These are phyloP conservation scores for Empidonax alnorum DNA, from an alignment of 2,113 vertebrate species.

Conservation along the genomic window DNA sequence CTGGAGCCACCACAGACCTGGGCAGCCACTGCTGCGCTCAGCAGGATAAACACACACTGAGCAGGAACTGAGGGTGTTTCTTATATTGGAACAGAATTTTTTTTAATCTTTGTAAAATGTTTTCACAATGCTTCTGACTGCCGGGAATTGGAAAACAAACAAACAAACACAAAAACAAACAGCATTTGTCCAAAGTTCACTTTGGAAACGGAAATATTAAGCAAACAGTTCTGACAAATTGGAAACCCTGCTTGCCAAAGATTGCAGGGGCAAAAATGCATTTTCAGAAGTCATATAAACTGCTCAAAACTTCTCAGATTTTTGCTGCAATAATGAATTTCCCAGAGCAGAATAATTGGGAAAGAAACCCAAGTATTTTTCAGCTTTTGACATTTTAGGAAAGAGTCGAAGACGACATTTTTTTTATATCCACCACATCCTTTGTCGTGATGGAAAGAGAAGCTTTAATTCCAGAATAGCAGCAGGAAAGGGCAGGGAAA, in stretches of 20 bases:
- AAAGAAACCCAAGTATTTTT: neutral
- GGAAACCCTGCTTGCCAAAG: neutral
- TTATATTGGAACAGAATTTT: neutral
- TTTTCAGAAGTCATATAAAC: neutral
- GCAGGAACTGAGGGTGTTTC: neutral
- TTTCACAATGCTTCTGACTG: neutral
- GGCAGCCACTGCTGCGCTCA: neutral
- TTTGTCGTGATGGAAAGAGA: slow-evolving; percentile 48
- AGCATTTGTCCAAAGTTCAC: neutral
- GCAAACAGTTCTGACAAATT: neutral
- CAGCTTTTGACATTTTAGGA: slow-evolving; percentile 47
- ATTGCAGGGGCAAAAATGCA: neutral
- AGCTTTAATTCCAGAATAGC: slow-evolving; percentile 45
- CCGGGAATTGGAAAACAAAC: neutral
- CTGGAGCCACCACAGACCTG: neutral
- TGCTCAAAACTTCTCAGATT: neutral
- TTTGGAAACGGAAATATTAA: neutral
- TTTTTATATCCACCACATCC: slow-evolving; percentile 28
- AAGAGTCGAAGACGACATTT: neutral
- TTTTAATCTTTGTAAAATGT: neutral
- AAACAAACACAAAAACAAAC: neutral
- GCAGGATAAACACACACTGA: fast-evolving
- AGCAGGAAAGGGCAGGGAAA: slow-evolving; percentile 54
- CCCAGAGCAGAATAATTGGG: slow-evolving; percentile 31
- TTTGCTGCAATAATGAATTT: slow-evolving; percentile 10